Evolutionary conservation across 1,140 invertebrate species (phyloP).

Genomic region (Gyrodactylus bullatarudis): DNA sequence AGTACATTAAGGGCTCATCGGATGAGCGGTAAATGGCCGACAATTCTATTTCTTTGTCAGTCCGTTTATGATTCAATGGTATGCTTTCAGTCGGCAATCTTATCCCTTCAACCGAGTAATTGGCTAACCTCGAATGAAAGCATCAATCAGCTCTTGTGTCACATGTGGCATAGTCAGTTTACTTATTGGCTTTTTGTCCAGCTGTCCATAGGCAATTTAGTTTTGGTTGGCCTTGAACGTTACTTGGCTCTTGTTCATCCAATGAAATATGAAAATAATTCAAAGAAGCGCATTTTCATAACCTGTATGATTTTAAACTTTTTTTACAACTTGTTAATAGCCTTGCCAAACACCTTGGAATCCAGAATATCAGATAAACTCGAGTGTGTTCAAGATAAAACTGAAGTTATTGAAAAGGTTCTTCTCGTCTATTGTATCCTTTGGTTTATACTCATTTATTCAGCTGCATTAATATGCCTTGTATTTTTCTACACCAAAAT

Average conservation of each 20-base stretch:
- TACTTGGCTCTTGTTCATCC: background rate
- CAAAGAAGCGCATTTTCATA: background rate
- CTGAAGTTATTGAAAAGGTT: background rate
- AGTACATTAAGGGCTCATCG: background rate
- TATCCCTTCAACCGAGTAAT: background rate
- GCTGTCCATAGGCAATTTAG: background rate
- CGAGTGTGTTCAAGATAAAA: background rate
- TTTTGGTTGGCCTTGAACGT: background rate
- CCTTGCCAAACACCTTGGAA: background rate
- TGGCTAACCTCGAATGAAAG: background rate
- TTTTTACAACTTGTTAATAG: background rate
- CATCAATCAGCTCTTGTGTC: background rate
- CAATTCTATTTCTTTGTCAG: background rate
- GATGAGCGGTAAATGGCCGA: background rate
- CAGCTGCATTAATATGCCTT: background rate
- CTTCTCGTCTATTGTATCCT: background rate
- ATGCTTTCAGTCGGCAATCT: background rate
- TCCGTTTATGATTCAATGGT: background rate
- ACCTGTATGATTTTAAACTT: background rate
- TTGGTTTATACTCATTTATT: background rate
- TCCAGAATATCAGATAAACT: background rate
- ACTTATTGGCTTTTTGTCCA: background rate
- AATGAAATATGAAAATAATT: background rate
- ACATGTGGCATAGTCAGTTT: background rate
- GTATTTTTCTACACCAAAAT: background rate